Conservation (phyloP, 2,113 vertebrate genomes). For the Cyprinodon brontotheroides region DNA sequence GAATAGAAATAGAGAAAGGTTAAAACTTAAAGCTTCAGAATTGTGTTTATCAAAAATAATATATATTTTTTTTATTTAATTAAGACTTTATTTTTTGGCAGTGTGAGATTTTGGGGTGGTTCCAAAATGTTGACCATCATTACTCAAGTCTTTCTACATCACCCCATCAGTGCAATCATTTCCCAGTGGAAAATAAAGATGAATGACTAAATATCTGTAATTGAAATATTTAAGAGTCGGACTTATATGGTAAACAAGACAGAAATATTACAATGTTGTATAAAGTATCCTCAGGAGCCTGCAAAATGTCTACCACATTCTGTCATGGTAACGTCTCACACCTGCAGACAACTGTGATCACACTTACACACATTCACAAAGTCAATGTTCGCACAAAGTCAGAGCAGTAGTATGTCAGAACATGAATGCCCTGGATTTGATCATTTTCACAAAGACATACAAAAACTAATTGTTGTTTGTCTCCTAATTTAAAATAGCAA, state of each 20-base stretch:
- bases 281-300: constrained; percentile 25
- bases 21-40: no score
- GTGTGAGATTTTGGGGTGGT: not conserved
- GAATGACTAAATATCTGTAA: constrained; percentile 29
- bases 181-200: not conserved
- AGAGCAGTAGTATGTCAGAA: constrained; percentile 13
- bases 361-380: constrained; percentile 47
- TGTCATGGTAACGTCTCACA: constrained; percentile 62
- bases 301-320: constrained; percentile 35
- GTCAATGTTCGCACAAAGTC: constrained; percentile 26
- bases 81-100: not conserved
- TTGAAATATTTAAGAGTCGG: constrained; percentile 31
- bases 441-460: not conserved
- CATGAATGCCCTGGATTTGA: not conserved
- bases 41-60: no score
- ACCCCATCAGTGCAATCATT: not conserved
- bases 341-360: constrained; percentile 60
- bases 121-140: not conserved
- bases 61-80: no score
- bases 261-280: constrained; percentile 27
- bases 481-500: not conserved
- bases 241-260: constrained; percentile 42
- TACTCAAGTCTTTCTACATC: not conserved
- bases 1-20: no score
- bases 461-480: not conserved